These are phyloP conservation scores for Seira musarum DNA, from an alignment of 2,888 invertebrate species.

Conservation along the genomic window DNA sequence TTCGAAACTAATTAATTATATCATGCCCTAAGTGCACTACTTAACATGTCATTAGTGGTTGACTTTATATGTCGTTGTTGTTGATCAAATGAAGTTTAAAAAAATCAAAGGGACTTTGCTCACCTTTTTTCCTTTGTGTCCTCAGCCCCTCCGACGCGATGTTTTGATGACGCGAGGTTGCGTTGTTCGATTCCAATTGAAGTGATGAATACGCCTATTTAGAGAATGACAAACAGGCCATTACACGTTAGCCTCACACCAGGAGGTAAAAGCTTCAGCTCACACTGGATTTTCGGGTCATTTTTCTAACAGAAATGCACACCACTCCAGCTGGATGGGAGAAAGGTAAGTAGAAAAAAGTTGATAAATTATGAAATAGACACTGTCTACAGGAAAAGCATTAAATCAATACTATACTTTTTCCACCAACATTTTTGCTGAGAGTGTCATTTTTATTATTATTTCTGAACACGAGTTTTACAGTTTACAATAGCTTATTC, in stretches of 20 bases:
- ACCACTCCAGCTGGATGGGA: too few species aligned
- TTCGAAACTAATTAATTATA: too few species aligned
- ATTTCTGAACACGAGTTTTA: too few species aligned
- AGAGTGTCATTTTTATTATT: not conserved
- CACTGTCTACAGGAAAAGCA: conserved; percentile 29
- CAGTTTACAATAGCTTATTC: too few species aligned
- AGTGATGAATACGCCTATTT: not conserved
- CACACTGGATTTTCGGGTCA: not conserved
- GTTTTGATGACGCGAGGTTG: not conserved
- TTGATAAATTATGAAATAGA: conserved; percentile 56
- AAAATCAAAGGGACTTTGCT: too few species aligned
- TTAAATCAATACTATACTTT: conserved; percentile 33
- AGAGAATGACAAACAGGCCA: not conserved
- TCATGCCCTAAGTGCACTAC: too few species aligned
- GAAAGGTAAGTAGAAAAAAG: too few species aligned
- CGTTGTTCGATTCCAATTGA: not conserved
- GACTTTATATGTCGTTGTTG: too few species aligned
- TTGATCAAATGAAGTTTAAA: too few species aligned
- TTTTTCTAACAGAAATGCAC: not conserved
- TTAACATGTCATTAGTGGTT: too few species aligned
- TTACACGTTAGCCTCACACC: too few species aligned
- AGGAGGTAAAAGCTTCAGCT: not conserved
- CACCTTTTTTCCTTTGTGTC: too few species aligned
- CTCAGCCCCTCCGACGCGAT: not conserved
- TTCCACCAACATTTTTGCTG: not conserved